phyloP scores from a whole-genome alignment of 1,140 invertebrate genomes.

The Drosophila biarmipes region DNA sequence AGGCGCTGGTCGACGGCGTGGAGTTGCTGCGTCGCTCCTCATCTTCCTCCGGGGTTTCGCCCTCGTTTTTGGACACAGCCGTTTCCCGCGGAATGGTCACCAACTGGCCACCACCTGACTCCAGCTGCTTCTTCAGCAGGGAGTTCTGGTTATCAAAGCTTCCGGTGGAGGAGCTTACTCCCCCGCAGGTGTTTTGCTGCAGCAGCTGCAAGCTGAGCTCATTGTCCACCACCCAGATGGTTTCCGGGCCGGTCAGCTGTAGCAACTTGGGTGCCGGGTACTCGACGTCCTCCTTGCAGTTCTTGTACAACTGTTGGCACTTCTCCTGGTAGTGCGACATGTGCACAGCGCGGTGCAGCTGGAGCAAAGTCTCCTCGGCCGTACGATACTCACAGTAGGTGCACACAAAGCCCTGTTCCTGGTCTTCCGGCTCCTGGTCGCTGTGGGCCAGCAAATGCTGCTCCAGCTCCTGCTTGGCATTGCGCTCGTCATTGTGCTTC shows the following conservation, averaged over 20 bases:
- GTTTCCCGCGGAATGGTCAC: conserved; percentile 19
- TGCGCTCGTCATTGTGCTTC: conserved; percentile 85
- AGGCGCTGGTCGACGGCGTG: conserved; percentile 70
- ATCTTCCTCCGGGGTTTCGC: conserved; percentile 37
- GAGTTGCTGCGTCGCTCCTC: conserved; percentile 59
- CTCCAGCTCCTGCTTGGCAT: conserved; percentile 78
- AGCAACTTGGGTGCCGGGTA: conserved; percentile 88
- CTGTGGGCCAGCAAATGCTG: conserved; percentile 87
- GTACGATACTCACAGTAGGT: conserved; percentile 92
- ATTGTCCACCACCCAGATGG: conserved; percentile 85
- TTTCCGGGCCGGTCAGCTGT: conserved; percentile 84
- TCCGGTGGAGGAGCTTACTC: conserved; percentile 41
- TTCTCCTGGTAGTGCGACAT: conserved; percentile 92
- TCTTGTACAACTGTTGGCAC: conserved; percentile 89
- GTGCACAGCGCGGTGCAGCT: conserved; percentile 92
- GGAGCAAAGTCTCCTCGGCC: conserved; percentile 88
- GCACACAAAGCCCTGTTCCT: conserved; percentile 87
- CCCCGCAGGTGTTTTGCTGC: conserved; percentile 68
- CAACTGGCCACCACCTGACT: conserved; percentile 53
- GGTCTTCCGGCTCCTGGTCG: conserved; percentile 37
- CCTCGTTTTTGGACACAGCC: conserved; percentile 10
- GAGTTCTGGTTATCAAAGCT: conserved; percentile 66
- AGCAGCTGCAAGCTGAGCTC: conserved; percentile 67
- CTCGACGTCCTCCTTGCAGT: conserved; percentile 87
- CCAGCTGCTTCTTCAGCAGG: conserved; percentile 76